Evolutionary conservation across 2,113 vertebrate species (phyloP), one percentile per base, ranked within the genome.

Genomic region (Peromyscus californicus): DNA sequence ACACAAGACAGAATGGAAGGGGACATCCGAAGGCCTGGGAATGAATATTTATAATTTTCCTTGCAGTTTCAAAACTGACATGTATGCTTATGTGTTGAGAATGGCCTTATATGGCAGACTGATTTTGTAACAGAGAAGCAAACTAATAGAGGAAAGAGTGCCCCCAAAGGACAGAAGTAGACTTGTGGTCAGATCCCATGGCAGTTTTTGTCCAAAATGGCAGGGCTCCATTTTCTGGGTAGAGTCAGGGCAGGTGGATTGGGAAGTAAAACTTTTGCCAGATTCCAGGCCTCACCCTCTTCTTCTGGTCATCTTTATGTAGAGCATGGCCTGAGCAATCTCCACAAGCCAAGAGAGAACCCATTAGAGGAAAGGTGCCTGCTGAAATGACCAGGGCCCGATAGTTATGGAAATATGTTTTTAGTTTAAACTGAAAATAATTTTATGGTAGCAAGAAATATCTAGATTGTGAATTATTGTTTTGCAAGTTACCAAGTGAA

Each of bases 401-500:
- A 48, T 19, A 11, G 7, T 31, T 63, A 61, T 67, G n/a, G 63
- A 75, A 84, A 39, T 31, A 12, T 19, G 12, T 7, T 61, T 67
- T 39, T 72, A 90, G 48, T 85, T 94, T 76, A 90, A 67, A 93
- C 13, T 72, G 16, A 75, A 89, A 96, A 63, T 42, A 45, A 91
- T 19, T 39, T 90, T 61, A 48, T 2, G 29, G 22, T 69, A 82
- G 48, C 5, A 88, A 15, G 39, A 61, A 80, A 69, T 36, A 72
- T 89, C 22, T 72, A 51, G n/a, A 42, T 16, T 69, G n/a, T 29
- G 10, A 95, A 51, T 88, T 94, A 39, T n/a, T 61, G 12, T n/a
- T 72, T 91, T 78, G 31, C 8, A 13, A 36, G 59, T 80, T n/a
- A 83, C 21, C 21, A 45, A 76, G 39, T 63, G 87, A 94, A 92